phyloP scores from a whole-genome alignment of 1,140 invertebrate genomes.

The Ganaspis sp. region DNA sequence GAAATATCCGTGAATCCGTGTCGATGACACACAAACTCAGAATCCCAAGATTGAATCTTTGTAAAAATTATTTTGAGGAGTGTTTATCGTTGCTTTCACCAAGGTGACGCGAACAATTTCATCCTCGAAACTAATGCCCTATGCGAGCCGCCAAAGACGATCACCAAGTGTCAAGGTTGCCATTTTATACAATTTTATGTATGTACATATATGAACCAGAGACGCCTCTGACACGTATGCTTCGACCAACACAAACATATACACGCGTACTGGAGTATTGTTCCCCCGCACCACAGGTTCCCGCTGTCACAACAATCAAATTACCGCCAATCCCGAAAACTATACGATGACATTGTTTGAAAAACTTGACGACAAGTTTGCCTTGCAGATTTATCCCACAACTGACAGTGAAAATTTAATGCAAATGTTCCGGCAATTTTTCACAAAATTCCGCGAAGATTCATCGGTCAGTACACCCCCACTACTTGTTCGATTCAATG shows the following conservation, averaged over 20 bases:
- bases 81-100: slow-evolving; percentile 46
- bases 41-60: slow-evolving; percentile 35
- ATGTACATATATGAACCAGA: slow-evolving; percentile 29
- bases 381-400: slow-evolving; percentile 15
- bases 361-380: slow-evolving; percentile 29
- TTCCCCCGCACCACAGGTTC: slow-evolving; percentile 8
- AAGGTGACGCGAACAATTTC: slow-evolving; percentile 30
- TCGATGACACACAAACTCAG: slow-evolving; percentile 38
- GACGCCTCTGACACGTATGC: slow-evolving; percentile 38
- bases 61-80: slow-evolving; percentile 40
- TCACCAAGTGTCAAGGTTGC: slow-evolving; percentile 73
- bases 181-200: slow-evolving; percentile 62
- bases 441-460: slow-evolving; percentile 60
- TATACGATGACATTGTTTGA: slow-evolving; percentile 48
- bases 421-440: slow-evolving; percentile 45
- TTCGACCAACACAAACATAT: slow-evolving; percentile 37
- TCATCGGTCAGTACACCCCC: slow-evolving; percentile 62
- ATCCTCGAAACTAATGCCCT: slow-evolving; percentile 12
- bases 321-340: slow-evolving; percentile 54
- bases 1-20: slow-evolving; percentile 36
- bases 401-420: not conserved
- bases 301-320: slow-evolving; percentile 39
- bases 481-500: slow-evolving; percentile 65
- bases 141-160: slow-evolving; percentile 61
- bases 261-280: slow-evolving; percentile 35